These are phyloP conservation scores for Nycticryphes semicollaris DNA, from an alignment of 2,113 vertebrate genomes.

Conservation along the genomic window DNA sequence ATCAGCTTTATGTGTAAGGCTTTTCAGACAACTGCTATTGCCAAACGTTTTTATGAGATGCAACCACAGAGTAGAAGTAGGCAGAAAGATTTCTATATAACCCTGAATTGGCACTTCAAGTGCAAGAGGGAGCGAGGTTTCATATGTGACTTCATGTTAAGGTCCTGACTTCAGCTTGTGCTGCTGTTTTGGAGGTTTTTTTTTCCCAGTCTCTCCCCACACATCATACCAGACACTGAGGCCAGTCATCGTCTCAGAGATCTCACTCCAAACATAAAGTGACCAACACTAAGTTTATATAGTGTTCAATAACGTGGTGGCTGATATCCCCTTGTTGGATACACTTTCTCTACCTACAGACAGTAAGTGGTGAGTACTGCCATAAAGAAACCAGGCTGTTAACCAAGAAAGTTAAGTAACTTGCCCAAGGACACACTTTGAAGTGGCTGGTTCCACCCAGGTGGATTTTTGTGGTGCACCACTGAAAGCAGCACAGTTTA, in stretches of 20 bases:
- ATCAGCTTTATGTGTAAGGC: background rate
- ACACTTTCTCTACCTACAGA: background rate
- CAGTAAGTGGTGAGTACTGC: background rate
- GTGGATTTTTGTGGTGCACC: constrained; percentile 21
- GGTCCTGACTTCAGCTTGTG: background rate
- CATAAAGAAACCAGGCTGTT: background rate
- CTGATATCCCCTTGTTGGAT: background rate
- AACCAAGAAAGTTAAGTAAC: background rate
- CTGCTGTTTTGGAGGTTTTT: background rate
- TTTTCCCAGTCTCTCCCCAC: background rate
- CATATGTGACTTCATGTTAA: background rate
- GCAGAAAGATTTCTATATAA: background rate
- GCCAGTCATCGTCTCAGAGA: background rate
- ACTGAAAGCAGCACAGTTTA: background rate
- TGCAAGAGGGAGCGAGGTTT: background rate
- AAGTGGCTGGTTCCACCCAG: constrained; percentile 22
- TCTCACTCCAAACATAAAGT: background rate
- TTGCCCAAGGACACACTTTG: constrained; percentile 5
- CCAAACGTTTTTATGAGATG: background rate
- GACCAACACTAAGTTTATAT: background rate
- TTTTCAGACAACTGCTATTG: background rate
- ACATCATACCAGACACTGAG: background rate
- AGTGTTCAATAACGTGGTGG: background rate
- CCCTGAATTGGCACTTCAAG: background rate
- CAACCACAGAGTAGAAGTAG: background rate